Percentiles rank a stretch among this genome's conserved stretches.
phyloP scores from a whole-genome alignment of 2,797 vertebrate genomes.

The Mionectes olivaceus region DNA sequence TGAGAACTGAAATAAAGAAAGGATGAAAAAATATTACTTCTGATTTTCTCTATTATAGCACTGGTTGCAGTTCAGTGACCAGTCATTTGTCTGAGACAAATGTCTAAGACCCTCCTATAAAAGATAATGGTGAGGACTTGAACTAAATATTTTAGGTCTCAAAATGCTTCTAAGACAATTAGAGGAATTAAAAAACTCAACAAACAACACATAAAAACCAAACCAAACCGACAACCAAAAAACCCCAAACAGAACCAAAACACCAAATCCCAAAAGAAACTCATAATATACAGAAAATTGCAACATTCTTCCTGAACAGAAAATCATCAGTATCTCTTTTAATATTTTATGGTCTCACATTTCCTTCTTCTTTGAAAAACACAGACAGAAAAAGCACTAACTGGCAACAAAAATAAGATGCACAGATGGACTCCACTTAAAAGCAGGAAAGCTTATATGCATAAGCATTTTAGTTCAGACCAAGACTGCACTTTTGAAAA shows the following conservation, averaged over 20 bases:
- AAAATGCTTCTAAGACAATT: neutral
- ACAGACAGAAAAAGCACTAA: neutral
- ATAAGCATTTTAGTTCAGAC: neutral
- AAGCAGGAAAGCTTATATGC: neutral
- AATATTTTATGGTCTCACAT: neutral
- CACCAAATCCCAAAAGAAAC: neutral
- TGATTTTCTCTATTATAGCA: neutral
- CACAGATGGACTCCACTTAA: neutral
- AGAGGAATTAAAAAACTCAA: neutral
- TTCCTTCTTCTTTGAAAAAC: neutral
- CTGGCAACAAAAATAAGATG: neutral
- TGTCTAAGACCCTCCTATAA: no score
- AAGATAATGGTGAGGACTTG: fast-evolving
- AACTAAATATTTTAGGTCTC: neutral
- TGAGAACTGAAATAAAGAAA: neutral
- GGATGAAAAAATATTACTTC: neutral
- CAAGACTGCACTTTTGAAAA: neutral
- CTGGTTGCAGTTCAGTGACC: neutral
- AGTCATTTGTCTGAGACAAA: neutral
- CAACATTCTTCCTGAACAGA: neutral
- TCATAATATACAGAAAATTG: neutral
- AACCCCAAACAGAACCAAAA: neutral
- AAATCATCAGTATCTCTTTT: neutral
- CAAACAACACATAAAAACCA: fast-evolving
- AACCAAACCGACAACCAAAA: no score